Base-by-base conservation (phyloP, 2,888 invertebrate species). In the Epinotia brunnichana region DNA sequence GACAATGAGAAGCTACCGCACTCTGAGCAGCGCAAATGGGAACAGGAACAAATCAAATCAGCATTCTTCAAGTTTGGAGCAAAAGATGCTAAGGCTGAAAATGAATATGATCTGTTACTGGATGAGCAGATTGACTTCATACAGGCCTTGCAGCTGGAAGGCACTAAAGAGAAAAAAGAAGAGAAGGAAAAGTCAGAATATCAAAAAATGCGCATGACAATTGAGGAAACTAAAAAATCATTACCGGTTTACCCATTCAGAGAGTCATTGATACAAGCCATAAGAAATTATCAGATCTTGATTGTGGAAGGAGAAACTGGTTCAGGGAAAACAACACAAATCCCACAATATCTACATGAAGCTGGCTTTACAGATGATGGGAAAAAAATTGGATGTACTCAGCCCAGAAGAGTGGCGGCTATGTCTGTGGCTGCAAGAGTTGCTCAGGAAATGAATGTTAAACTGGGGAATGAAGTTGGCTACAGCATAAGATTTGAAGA, bases 381-480 rank as follows among this genome's bases (percentile, higher is more conserved):
- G 51, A 98, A 97, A 92, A 96, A 96, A 89, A 97, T 99, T 82
- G 99, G 99, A 0, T 99, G 99, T 84, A 99, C 99, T 0, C 99
- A 99, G 87, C 99, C 99, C 0, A 94, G 99, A 77, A 94, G 99
- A 87, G 99, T 99, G 2, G 99, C 99, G 24, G 99, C 99, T 2
- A 99, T 99, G 99, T 98, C 98, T n/a, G 99, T 99, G 24, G 98
- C 99, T 21, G 97, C 99, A 3, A 95, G 99, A 86, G 99, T 99
- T 0, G 98, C 99, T 2, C 97, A 99, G 86, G 99, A 99, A 94
- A 98, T 99, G 97, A 95, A 96, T 77, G 97, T 98, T 0, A 99
- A 99, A 91, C 94, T 99, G 35, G 99, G 99, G 64, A 97, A 97
- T 87, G 97, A 97, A 93, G 97, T 97, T 63, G 96, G 97, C 4